These are phyloP conservation scores for Epirrhoe alternata DNA, from an alignment of 2,888 invertebrate species.

Conservation along the genomic window DNA sequence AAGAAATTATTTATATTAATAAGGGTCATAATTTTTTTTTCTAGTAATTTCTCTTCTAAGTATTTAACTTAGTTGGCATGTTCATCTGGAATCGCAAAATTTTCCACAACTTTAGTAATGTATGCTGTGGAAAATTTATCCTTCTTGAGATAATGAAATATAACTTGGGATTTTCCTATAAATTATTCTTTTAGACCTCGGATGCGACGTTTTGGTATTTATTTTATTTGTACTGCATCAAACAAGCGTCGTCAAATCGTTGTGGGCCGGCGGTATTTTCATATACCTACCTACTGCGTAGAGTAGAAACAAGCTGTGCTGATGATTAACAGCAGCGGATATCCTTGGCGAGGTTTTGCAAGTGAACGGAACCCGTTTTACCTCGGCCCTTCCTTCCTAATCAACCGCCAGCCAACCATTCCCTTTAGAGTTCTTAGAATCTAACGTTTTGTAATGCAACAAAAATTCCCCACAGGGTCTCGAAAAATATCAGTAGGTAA, in stretches of 20 bases:
- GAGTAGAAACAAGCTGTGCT: constrained; percentile 5
- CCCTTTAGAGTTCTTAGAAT: constrained; percentile 4
- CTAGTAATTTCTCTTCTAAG: no score
- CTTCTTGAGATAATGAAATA: neutral
- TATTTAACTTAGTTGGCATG: no score
- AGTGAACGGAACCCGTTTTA: constrained; percentile 49
- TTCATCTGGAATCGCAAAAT: no score
- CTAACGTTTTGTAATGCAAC: neutral
- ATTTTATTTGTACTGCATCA: neutral
- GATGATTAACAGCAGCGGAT: constrained; percentile 40
- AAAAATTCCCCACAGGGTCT: neutral
- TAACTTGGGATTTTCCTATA: neutral
- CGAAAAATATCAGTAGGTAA: neutral
- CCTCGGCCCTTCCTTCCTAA: constrained; percentile 39
- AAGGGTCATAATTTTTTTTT: no score
- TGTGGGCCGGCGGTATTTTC: constrained; percentile 28
- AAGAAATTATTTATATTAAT: no score
- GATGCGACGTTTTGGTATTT: neutral
- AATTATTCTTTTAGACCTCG: neutral
- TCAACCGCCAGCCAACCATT: constrained; percentile 24
- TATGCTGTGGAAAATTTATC: neutral
- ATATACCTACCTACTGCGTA: constrained; percentile 1
- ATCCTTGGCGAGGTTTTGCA: constrained; percentile 50
- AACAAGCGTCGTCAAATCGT: constrained; percentile 1
- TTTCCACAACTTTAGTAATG: no score